phyloP scores from a whole-genome alignment of 2,888 invertebrate species.

The Ecliptopera silaceata region DNA sequence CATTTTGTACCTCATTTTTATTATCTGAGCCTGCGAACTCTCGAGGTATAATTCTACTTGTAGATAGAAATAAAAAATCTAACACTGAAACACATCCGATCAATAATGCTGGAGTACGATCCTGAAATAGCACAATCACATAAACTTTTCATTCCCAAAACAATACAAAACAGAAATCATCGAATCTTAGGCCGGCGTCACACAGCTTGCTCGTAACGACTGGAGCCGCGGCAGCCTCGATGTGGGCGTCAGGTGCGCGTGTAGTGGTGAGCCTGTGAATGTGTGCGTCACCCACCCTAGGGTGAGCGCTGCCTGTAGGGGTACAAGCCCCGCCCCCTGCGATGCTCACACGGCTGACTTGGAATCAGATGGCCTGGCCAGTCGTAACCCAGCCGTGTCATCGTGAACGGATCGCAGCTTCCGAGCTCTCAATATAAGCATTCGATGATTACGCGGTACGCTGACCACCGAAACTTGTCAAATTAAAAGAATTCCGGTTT shows the following conservation, averaged over 20 bases:
- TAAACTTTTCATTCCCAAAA: conserved; percentile 27
- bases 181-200: conserved; percentile 37
- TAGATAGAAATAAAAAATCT: background rate
- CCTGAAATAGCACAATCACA: conserved; percentile 19
- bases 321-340: conserved; percentile 67
- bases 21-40: background rate
- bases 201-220: conserved; percentile 31
- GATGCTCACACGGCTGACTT: conserved; percentile 83
- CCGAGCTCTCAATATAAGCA: conserved; percentile 71
- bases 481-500: conserved; percentile 73
- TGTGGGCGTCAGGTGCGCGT: conserved; percentile 33
- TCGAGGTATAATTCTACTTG: background rate
- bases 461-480: conserved; percentile 75
- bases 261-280: conserved; percentile 52
- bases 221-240: conserved; percentile 25
- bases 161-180: conserved; percentile 30
- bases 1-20: background rate
- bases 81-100: conserved; percentile 3
- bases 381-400: conserved; percentile 81
- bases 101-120: background rate
- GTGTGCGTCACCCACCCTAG: conserved; percentile 71
- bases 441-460: conserved; percentile 80
- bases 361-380: conserved; percentile 82
- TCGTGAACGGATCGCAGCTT: conserved; percentile 80
- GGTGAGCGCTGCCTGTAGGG: conserved; percentile 49